Evolutionary conservation across 2,113 vertebrate genomes (phyloP).

Genomic region (Nettapus auritus): DNA sequence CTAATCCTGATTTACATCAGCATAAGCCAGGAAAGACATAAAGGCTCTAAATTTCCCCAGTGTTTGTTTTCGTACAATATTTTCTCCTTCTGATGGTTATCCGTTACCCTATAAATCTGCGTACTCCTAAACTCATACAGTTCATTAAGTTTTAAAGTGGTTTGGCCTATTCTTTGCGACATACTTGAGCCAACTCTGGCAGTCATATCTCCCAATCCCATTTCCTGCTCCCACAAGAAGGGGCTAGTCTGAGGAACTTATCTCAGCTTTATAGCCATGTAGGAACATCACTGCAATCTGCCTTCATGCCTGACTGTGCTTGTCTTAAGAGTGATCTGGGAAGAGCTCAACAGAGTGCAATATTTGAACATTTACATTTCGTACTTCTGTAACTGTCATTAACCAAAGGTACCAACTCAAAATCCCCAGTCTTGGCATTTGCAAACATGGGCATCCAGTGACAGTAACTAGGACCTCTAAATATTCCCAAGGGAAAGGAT

Average conservation of each 20-base stretch:
- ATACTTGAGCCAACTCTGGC: not conserved
- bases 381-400: not conserved
- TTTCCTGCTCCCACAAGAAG: not conserved
- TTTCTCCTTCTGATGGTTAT: conserved; percentile 51
- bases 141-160: conserved; percentile 58
- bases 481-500: not conserved
- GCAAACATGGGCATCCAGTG: not conserved
- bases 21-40: conserved; percentile 23
- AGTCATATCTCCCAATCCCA: not conserved
- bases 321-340: not conserved
- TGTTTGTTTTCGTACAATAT: conserved; percentile 34
- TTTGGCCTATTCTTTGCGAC: conserved; percentile 9
- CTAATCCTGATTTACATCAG: conserved; percentile 57
- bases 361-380: not conserved
- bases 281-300: not conserved
- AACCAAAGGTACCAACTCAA: not conserved
- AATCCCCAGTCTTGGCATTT: not conserved
- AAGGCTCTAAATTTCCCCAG: conserved; percentile 45
- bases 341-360: not conserved
- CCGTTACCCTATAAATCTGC: conserved; percentile 59
- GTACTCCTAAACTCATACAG: conserved; percentile 38
- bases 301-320: not conserved
- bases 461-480: not conserved
- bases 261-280: not conserved
- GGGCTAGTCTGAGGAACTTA: not conserved